Conservation (phyloP, 2,888 invertebrate species). For the Drosophila borborema region DNA sequence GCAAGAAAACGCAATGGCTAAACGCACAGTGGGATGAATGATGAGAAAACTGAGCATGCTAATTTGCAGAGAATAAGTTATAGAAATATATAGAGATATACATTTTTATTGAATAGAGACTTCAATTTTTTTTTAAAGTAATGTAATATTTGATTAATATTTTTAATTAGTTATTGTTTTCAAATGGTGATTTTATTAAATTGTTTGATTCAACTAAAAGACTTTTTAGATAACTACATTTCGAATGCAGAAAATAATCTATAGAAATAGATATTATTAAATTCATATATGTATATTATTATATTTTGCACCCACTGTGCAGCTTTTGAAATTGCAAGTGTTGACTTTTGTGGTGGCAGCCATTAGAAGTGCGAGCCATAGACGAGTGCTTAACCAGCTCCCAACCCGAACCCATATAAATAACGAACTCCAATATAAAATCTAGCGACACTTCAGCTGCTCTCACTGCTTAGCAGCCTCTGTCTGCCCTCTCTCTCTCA, state of each 20-base stretch:
- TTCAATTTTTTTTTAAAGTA: too few relatives aligned
- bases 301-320: conserved; percentile 45
- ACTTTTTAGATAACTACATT: too few relatives aligned
- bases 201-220: too few relatives aligned
- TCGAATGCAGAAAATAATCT: background rate
- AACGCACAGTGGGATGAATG: conserved; percentile 43
- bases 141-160: too few relatives aligned
- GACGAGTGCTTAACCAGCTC: conserved; percentile 51
- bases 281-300: too few relatives aligned
- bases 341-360: conserved; percentile 46
- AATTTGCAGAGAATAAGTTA: background rate
- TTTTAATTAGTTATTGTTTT: too few relatives aligned
- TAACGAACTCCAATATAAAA: conserved; percentile 52
- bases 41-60: background rate
- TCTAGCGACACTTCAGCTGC: conserved; percentile 38
- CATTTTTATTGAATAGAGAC: background rate
- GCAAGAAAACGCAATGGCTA: conserved; percentile 60
- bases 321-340: conserved; percentile 67
- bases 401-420: conserved; percentile 48
- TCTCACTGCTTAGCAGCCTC: conserved; percentile 37
- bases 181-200: too few relatives aligned
- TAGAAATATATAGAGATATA: background rate
- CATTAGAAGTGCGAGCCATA: conserved; percentile 51
- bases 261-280: background rate
- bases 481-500: conserved; percentile 1